phyloP scores from a whole-genome alignment of 2,888 invertebrate species.

The Odontomyia ornata region DNA sequence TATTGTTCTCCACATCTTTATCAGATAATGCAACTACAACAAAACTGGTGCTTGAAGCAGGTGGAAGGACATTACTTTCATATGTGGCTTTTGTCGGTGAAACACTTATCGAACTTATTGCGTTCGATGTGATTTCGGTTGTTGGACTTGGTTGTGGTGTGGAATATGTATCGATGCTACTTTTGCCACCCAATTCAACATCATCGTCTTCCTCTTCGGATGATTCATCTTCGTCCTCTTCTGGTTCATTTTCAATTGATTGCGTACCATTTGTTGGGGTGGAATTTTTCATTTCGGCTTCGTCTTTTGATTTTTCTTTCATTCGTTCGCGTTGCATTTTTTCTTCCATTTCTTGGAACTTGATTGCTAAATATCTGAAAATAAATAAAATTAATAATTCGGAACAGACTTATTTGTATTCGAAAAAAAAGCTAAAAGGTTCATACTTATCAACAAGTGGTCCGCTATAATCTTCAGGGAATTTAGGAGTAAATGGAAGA shows the following conservation, averaged over 20 bases:
- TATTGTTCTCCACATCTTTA: neutral
- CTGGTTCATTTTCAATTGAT: conserved; percentile 43
- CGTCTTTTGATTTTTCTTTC: conserved; percentile 63
- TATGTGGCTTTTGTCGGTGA: conserved; percentile 50
- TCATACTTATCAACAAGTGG: conserved; percentile 84
- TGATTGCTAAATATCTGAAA: conserved; percentile 78
- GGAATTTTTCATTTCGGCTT: conserved; percentile 55
- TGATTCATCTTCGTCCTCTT: conserved; percentile 45
- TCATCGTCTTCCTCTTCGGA: conserved; percentile 29
- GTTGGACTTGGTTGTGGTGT: neutral
- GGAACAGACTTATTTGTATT: too few relatives aligned
- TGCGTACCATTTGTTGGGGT: neutral
- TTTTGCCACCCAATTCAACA: conserved; percentile 42
- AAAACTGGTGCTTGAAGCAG: conserved; percentile 40
- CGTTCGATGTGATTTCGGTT: conserved; percentile 12
- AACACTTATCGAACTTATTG: conserved; percentile 30
- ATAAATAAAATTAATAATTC: neutral
- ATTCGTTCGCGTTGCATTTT: conserved; percentile 77
- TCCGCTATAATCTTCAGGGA: conserved; percentile 89
- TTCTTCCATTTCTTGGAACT: conserved; percentile 88
- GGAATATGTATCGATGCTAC: conserved; percentile 39
- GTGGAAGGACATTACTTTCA: conserved; percentile 10
- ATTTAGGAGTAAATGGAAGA: conserved; percentile 84
- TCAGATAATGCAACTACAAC: conserved; percentile 38
- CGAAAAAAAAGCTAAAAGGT: neutral